phyloP scores from a whole-genome alignment of 2,888 invertebrate species.

The Dryadula phaetusa region DNA sequence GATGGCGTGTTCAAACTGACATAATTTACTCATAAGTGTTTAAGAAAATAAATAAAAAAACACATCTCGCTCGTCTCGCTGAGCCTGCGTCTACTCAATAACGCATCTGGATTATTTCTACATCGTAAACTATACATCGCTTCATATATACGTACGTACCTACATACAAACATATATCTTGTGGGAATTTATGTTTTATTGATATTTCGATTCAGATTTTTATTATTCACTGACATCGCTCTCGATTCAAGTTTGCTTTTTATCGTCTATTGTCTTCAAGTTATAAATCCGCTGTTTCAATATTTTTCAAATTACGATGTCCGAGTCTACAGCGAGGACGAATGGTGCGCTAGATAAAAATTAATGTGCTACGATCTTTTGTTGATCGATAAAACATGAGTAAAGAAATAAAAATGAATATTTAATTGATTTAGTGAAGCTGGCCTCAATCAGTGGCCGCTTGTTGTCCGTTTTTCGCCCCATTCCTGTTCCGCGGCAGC shows the following conservation, averaged over 20 bases:
- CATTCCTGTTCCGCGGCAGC: conserved; percentile 74
- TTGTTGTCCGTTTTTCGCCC: conserved; percentile 75
- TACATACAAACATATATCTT: conserved; percentile 19
- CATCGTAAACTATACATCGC: conserved; percentile 40
- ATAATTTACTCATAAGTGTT: conserved; percentile 68
- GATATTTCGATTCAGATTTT: conserved; percentile 25
- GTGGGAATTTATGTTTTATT: conserved; percentile 36
- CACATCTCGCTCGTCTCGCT: conserved; percentile 43
- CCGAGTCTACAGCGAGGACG: background rate
- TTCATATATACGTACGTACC: conserved; percentile 20
- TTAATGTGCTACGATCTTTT: conserved; percentile 14
- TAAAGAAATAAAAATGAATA: conserved; percentile 43
- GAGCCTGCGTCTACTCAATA: conserved; percentile 68
- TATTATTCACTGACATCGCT: conserved; percentile 28
- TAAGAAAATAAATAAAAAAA: conserved; percentile 67
- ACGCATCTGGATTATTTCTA: conserved; percentile 54
- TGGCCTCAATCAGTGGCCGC: conserved; percentile 47
- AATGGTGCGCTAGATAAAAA: conserved; percentile 10
- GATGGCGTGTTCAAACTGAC: conserved; percentile 53
- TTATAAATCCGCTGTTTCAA: conserved; percentile 22
- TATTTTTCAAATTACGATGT: conserved; percentile 12
- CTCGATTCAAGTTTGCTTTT: conserved; percentile 25
- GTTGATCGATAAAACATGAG: background rate
- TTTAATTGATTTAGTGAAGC: conserved; percentile 46
- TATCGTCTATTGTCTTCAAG: conserved; percentile 27